Base-by-base conservation (phyloP, 2,888 invertebrate species). In the Hoplodrina ambigua region DNA sequence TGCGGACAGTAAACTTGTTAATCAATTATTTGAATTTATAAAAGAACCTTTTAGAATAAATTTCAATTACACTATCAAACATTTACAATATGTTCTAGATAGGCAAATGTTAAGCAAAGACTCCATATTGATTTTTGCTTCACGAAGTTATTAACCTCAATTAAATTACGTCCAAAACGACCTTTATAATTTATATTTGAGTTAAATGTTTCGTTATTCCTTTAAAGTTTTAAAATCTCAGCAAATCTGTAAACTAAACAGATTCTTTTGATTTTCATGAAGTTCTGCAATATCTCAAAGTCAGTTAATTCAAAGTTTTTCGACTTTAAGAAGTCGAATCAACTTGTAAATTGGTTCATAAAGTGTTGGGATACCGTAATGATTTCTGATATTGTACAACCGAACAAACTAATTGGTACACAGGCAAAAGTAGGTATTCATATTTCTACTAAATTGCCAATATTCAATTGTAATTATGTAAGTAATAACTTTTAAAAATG, bases 251-350 rank as follows among this genome's bases (percentile, higher is more conserved):
- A 17, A 54, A 25, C n/a, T 37, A 1, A 37, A n/a, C 19, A 52
- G 5, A 57, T 68, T 56, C 37, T 56, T 78, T 73, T 41, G 53
- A 55, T 73, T 62, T 59, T 30, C 37, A 37, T 37, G 37, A 68
- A 68, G 25, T 53, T 56, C 41, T 60, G 17, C 20, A 41, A 49
- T 25, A 58, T 58, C 41, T 50, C 25, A 41, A 62, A 75, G 50
- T 69, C 8, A 15, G 10, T 33, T 11, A 49, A 46, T 50, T 10
- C 17, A 20, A 62, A 65, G 30, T 54, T 63, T 50, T 57, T 15
- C 4, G 20, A 62, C 19, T 50, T 6, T 49, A 19, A 49, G 3
- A 44, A 68, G 41, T 49, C 5, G 10, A 60, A 46, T 57, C 13
- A 53, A 41, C 17, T 55, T 33, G 44, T 58, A 58, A 74, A 58